phyloP scores from a whole-genome alignment of 2,113 vertebrate genomes.

The Ancistrus triradiatus region DNA sequence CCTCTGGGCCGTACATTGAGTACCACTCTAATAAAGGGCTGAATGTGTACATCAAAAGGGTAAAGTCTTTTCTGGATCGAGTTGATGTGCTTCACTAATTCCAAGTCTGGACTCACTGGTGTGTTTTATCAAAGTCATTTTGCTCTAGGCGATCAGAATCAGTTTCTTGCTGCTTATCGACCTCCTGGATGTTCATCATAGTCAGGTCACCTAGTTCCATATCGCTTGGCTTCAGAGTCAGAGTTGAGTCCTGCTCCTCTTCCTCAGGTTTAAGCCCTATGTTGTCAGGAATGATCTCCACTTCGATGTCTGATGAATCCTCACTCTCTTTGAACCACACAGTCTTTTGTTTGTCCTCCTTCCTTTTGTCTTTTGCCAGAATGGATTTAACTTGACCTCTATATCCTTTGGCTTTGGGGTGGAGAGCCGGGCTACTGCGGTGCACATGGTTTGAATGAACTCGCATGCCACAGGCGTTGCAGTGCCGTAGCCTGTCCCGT shows the following conservation, averaged over 20 bases:
- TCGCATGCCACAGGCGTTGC: slow-evolving; percentile 55
- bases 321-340: slow-evolving; percentile 80
- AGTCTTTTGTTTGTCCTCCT: slow-evolving; percentile 67
- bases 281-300: slow-evolving; percentile 72
- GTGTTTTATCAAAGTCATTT: slow-evolving; percentile 25
- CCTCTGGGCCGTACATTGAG: no score
- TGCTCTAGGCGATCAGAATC: slow-evolving; percentile 27
- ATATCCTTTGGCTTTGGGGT: slow-evolving; percentile 26
- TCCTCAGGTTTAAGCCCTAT: slow-evolving; percentile 56
- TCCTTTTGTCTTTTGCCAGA: slow-evolving; percentile 64
- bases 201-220: slow-evolving; percentile 41
- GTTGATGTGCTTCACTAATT: neutral
- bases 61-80: no score
- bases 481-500: slow-evolving; percentile 57
- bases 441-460: slow-evolving; percentile 43
- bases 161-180: slow-evolving; percentile 3
- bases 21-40: no score
- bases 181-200: slow-evolving; percentile 31
- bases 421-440: slow-evolving; percentile 47
- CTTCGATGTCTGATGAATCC: slow-evolving; percentile 73
- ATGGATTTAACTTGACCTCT: slow-evolving; percentile 54
- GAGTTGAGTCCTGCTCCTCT: slow-evolving; percentile 54
- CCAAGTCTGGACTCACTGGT: slow-evolving; percentile 5
- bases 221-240: slow-evolving; percentile 28
- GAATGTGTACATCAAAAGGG: no score